Evolutionary conservation across 1,140 invertebrate genomes (phyloP).

Genomic region (Holotrichia oblita): DNA sequence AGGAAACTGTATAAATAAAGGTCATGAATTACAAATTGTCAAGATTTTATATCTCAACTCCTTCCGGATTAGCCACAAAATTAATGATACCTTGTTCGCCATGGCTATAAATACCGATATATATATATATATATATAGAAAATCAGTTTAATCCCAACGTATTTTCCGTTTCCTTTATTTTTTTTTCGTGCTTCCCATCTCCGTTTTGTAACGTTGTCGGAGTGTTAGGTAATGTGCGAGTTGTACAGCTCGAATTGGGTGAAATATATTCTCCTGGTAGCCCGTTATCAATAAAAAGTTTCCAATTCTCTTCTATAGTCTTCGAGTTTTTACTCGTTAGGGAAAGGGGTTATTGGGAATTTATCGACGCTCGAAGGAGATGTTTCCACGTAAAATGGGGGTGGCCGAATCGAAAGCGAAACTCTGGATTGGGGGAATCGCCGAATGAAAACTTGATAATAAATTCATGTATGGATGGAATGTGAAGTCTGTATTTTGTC

Average conservation of each 20-base stretch:
- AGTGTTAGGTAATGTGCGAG: neutral
- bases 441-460: no score
- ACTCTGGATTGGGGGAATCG: no score
- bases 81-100: neutral
- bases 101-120: neutral
- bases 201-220: neutral
- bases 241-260: neutral
- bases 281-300: neutral
- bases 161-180: neutral
- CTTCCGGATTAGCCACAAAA: neutral
- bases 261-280: neutral
- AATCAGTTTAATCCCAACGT: neutral
- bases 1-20: neutral
- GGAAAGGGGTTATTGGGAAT: neutral
- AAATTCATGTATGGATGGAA: no score
- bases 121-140: no score
- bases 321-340: neutral
- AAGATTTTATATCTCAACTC: neutral
- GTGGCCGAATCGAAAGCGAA: no score
- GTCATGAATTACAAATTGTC: conserved; percentile 7
- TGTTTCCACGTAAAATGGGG: neutral
- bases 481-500: no score
- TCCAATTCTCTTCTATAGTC: neutral
- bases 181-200: neutral
- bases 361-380: neutral